Percentiles rank a stretch among this genome's conserved stretches.
phyloP scores from a whole-genome alignment of 2,113 vertebrate species.

The Thymallus thymallus region DNA sequence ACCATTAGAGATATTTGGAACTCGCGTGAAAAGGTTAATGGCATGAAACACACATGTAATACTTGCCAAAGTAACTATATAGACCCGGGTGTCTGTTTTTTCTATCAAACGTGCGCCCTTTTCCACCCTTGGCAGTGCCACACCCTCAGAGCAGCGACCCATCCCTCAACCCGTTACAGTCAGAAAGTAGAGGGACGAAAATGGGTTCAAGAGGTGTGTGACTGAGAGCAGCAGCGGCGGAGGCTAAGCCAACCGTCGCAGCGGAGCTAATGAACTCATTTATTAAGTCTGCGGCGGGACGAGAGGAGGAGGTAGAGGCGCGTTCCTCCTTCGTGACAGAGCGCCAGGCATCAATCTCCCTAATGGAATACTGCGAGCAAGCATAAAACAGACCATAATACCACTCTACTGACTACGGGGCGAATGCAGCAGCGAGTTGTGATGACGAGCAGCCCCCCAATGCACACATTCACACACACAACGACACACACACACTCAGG shows the following conservation, averaged over 20 bases:
- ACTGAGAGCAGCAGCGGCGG: not conserved
- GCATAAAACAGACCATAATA: constrained; percentile 62
- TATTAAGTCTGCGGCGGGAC: constrained; percentile 61
- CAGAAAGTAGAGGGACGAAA: not conserved
- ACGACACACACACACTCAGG: constrained; percentile 10
- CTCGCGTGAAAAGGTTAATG: no score
- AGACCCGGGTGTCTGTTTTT: no score
- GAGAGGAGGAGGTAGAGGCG: constrained; percentile 39
- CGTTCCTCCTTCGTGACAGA: constrained; percentile 64
- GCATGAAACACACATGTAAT: no score
- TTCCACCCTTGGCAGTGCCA: not conserved
- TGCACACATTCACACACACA: no score
- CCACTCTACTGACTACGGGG: constrained; percentile 40
- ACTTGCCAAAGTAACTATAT: no score
- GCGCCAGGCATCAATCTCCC: constrained; percentile 70
- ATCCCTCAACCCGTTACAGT: not conserved
- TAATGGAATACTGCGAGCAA: constrained; percentile 72
- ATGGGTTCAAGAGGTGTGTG: not conserved
- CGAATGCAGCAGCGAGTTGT: constrained; percentile 20
- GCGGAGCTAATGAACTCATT: constrained; percentile 71
- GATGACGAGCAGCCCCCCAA: not conserved
- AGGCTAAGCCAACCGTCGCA: constrained; percentile 37
- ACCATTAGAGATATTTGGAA: no score
- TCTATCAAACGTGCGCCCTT: no score
- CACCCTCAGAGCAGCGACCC: not conserved